Conservation (phyloP, 2,797 vertebrate species). For the Liparis tanakae region DNA sequence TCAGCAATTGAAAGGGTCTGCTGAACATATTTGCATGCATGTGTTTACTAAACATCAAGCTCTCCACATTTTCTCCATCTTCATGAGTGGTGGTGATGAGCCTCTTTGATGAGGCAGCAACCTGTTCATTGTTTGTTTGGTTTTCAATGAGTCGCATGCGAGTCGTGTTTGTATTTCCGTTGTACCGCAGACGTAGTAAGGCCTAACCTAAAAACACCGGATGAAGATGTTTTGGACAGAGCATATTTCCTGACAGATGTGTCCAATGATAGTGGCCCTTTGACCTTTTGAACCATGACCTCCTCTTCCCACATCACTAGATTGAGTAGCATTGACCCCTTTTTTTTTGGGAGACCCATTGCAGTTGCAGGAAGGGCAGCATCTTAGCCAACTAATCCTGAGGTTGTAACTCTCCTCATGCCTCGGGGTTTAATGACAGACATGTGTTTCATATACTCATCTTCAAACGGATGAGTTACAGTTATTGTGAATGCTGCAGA, state of each 20-base stretch:
- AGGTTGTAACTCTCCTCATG: constrained; percentile 17
- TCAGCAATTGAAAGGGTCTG: constrained; percentile 27
- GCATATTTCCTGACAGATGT: constrained; percentile 59
- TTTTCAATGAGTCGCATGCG: constrained; percentile 55
- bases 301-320: constrained; percentile 32
- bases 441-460: constrained; percentile 68
- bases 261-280: constrained; percentile 63
- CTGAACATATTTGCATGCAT: constrained; percentile 45
- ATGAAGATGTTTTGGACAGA: constrained; percentile 70
- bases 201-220: constrained; percentile 68
- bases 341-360: constrained; percentile 12
- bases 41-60: constrained; percentile 68
- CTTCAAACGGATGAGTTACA: constrained; percentile 67
- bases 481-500: constrained; percentile 61
- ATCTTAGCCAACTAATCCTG: constrained; percentile 36
- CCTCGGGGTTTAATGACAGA: constrained; percentile 40
- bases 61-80: constrained; percentile 45
- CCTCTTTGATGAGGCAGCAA: constrained; percentile 50
- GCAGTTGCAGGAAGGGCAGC: constrained; percentile 41
- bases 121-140: constrained; percentile 47
- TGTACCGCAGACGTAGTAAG: constrained; percentile 44
- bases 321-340: constrained; percentile 48
- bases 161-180: constrained; percentile 61
- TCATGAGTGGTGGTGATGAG: constrained; percentile 48
- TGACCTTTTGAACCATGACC: constrained; percentile 64